Evolutionary conservation across 1,140 invertebrate species (phyloP).

Genomic region (Trialeurodes vaporariorum): DNA sequence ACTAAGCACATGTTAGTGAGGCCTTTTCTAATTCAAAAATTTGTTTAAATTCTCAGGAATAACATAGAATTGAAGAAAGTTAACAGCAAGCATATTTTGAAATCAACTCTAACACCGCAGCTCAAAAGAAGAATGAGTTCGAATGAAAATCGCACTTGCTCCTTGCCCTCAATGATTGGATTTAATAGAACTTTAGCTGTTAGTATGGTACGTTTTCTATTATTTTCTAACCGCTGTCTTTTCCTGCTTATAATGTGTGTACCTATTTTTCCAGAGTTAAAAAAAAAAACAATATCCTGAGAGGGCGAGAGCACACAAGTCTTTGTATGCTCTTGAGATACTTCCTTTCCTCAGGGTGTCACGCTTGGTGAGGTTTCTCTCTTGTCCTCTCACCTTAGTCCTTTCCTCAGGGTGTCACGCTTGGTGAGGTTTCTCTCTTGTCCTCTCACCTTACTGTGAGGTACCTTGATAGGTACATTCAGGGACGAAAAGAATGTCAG

Average conservation of each 20-base stretch:
- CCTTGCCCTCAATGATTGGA: slow-evolving; percentile 12
- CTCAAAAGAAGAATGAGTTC: slow-evolving; percentile 51
- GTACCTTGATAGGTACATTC: too few species aligned
- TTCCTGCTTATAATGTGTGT: not conserved
- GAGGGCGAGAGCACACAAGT: too few species aligned
- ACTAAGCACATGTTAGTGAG: too few species aligned
- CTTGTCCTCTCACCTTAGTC: too few species aligned
- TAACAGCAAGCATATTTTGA: slow-evolving; percentile 69
- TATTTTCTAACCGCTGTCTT: not conserved
- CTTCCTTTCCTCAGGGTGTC: too few species aligned
- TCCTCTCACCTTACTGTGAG: too few species aligned
- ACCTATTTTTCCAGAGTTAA: not conserved
- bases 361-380: too few species aligned
- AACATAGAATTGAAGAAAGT: slow-evolving; percentile 70
- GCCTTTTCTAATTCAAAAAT: not conserved
- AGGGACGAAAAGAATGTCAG: too few species aligned
- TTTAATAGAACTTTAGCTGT: not conserved
- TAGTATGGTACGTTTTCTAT: not conserved
- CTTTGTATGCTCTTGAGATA: too few species aligned
- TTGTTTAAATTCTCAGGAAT: slow-evolving; percentile 40
- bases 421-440: too few species aligned
- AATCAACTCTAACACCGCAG: slow-evolving; percentile 65
- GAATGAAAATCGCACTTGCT: slow-evolving; percentile 25
- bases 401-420: too few species aligned
- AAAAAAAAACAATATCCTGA: too few species aligned